Evolutionary conservation across 2,797 vertebrate genomes (phyloP).

Genomic region (Fringilla coelebs): DNA sequence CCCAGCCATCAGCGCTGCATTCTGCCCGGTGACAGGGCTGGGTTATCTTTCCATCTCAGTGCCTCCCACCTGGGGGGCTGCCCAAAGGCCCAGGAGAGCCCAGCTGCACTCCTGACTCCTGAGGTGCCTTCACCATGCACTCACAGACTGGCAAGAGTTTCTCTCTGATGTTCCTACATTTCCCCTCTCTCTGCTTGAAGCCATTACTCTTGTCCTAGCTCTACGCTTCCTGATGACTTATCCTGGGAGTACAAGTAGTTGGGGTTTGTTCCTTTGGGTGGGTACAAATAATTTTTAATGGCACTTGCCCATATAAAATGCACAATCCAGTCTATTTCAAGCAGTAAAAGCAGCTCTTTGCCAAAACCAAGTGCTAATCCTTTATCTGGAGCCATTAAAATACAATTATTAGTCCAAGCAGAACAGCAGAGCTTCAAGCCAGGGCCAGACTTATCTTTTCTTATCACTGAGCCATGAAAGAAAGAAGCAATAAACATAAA

Average conservation of each 20-base stretch:
- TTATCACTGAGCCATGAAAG: not conserved
- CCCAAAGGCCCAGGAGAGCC: accelerated
- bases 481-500: not conserved
- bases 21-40: accelerated
- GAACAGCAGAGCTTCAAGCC: slow-evolving; percentile 1
- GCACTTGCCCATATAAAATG: not conserved
- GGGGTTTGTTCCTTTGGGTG: slow-evolving; percentile 39
- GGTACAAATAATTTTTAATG: not conserved
- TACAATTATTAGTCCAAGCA: not conserved
- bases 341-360: slow-evolving; percentile 13
- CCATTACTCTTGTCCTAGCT: not conserved
- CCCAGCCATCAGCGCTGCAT: not conserved
- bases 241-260: slow-evolving; percentile 26
- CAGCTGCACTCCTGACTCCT: accelerated
- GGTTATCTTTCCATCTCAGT: not conserved
- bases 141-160: not conserved
- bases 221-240: not conserved
- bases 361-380: slow-evolving; percentile 10
- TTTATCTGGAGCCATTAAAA: slow-evolving; percentile 33
- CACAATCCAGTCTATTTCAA: slow-evolving; percentile 41
- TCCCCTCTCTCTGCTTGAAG: not conserved
- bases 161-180: not conserved
- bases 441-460: slow-evolving; percentile 4
- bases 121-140: accelerated
- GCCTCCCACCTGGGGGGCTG: accelerated